A percentile compares a stretch with the other conserved stretches of the same genome.
Conservation (phyloP, 2,113 vertebrate genomes). For the Phalacrocorax aristotelis region DNA sequence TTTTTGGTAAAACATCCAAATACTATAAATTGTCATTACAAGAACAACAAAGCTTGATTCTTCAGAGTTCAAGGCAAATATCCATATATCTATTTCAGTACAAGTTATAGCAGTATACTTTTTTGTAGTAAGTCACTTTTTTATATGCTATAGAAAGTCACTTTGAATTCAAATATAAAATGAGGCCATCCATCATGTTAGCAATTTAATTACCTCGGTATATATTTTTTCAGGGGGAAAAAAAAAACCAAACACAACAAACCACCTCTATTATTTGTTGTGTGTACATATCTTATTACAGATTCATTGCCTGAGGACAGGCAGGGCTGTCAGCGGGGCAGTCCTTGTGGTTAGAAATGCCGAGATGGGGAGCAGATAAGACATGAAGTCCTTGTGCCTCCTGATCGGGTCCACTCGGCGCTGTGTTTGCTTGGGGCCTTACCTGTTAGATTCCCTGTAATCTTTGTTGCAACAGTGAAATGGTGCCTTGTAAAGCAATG, state of each 20-base stretch:
- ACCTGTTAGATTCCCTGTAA: slow-evolving; percentile 78
- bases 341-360: slow-evolving; percentile 71
- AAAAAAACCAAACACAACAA: slow-evolving; percentile 34
- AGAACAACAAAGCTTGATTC: neutral
- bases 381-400: slow-evolving; percentile 65
- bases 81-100: slow-evolving; percentile 49
- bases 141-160: slow-evolving; percentile 71
- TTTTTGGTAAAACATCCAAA: neutral
- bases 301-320: slow-evolving; percentile 81
- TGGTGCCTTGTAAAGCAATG: slow-evolving; percentile 78
- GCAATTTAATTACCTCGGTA: slow-evolving; percentile 93
- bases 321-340: slow-evolving; percentile 71
- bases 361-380: slow-evolving; percentile 76
- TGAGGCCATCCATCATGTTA: slow-evolving; percentile 93
- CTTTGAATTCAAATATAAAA: slow-evolving; percentile 86
- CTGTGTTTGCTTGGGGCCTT: slow-evolving; percentile 74
- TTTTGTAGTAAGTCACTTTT: slow-evolving; percentile 60
- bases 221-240: slow-evolving; percentile 84
- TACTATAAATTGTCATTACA: neutral
- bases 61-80: slow-evolving; percentile 52
- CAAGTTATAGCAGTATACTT: neutral
- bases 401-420: slow-evolving; percentile 14
- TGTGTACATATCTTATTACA: slow-evolving; percentile 85
- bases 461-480: slow-evolving; percentile 75
- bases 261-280: slow-evolving; percentile 78